Evolutionary conservation across 2,797 vertebrate species (phyloP).

Genomic region (Megalops cyprinoides): DNA sequence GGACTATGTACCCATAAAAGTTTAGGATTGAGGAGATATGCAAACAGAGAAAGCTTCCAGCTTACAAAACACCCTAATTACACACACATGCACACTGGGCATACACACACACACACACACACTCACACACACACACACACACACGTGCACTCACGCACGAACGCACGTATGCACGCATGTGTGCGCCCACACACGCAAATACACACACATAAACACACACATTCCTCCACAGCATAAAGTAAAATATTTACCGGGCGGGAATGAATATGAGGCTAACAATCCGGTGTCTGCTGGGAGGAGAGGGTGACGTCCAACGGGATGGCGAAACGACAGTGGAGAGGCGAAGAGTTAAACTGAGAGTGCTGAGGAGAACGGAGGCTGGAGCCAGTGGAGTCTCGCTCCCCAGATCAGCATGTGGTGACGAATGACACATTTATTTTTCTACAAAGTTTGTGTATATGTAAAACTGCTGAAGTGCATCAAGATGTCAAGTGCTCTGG

Average conservation of each 20-base stretch:
- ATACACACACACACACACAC: slow-evolving; percentile 16
- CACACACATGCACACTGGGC: slow-evolving; percentile 39
- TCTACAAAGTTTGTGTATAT: slow-evolving; percentile 99
- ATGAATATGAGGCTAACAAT: background rate
- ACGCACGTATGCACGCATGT: background rate
- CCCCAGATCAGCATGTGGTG: slow-evolving; percentile 96
- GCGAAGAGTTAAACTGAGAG: slow-evolving; percentile 54
- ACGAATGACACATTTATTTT: slow-evolving; percentile 99
- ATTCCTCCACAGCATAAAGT: slow-evolving; percentile 18
- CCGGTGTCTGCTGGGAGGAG: background rate
- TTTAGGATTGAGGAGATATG: slow-evolving; percentile 66
- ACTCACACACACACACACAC: slow-evolving; percentile 21
- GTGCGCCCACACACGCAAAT: slow-evolving; percentile 34
- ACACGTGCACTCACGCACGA: background rate
- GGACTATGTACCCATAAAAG: slow-evolving; percentile 70
- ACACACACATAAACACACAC: slow-evolving; percentile 18
- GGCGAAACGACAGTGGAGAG: slow-evolving; percentile 40
- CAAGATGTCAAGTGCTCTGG: slow-evolving; percentile 99
- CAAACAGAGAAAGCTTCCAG: slow-evolving; percentile 44
- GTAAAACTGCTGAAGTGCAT: slow-evolving; percentile 99
- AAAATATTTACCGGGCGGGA: background rate
- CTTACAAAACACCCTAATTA: slow-evolving; percentile 20
- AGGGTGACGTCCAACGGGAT: background rate
- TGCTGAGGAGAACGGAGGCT: slow-evolving; percentile 71
- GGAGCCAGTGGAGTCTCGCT: slow-evolving; percentile 67